phyloP scores from a whole-genome alignment of 1,140 invertebrate genomes.

The Cyclargus thomasi region DNA sequence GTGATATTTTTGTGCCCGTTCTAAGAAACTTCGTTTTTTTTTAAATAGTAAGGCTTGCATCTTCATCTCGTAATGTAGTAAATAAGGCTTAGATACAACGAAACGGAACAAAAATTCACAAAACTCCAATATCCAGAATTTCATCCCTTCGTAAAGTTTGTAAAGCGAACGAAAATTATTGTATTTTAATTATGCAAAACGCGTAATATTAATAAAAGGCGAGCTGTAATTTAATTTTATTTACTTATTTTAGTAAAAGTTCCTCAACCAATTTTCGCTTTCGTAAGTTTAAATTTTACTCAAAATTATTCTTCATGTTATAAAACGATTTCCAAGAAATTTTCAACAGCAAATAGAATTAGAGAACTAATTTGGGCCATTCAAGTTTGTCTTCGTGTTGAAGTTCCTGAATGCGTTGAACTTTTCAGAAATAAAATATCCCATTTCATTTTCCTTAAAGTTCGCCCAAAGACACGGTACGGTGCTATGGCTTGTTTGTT shows the following conservation, averaged over 20 bases:
- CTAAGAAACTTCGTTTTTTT: too few species aligned
- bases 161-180: slow-evolving; percentile 2
- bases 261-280: slow-evolving; percentile 16
- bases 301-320: slow-evolving; percentile 27
- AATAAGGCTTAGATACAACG: too few species aligned
- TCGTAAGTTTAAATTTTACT: slow-evolving; percentile 22
- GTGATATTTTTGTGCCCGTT: too few species aligned
- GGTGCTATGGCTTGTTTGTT: slow-evolving; percentile 14
- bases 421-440: slow-evolving; percentile 35
- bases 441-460: slow-evolving; percentile 23
- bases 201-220: slow-evolving; percentile 14
- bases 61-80: too few species aligned
- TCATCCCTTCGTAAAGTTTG: background rate
- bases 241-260: slow-evolving; percentile 19
- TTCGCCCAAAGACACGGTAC: slow-evolving; percentile 13
- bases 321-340: slow-evolving; percentile 39
- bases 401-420: slow-evolving; percentile 34
- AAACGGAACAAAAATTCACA: too few species aligned
- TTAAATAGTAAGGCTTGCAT: too few species aligned
- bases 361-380: slow-evolving; percentile 40
- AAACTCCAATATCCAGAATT: background rate
- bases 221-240: slow-evolving; percentile 19
- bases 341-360: slow-evolving; percentile 40
- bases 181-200: slow-evolving; percentile 13
- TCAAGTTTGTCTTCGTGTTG: slow-evolving; percentile 33